Evolutionary conservation across 2,797 vertebrate species (phyloP).

Genomic region (Vireo griseus): DNA sequence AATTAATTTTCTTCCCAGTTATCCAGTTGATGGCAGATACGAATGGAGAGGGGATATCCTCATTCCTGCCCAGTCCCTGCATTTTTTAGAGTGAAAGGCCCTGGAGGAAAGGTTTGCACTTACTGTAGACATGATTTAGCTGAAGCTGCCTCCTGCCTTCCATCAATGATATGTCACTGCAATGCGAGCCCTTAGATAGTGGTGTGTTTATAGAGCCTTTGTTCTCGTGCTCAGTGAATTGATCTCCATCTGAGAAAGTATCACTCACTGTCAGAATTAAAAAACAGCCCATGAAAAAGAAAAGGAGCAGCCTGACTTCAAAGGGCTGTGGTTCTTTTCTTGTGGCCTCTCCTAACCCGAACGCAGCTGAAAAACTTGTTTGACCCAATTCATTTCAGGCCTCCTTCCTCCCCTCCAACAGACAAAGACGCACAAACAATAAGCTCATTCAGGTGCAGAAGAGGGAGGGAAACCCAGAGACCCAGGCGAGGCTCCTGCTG

Average conservation of each 20-base stretch:
- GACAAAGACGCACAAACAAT: constrained; percentile 55
- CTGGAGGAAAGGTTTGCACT: neutral
- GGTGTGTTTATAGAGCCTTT: constrained; percentile 2
- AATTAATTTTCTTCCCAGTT: neutral
- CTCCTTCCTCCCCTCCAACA: constrained; percentile 17
- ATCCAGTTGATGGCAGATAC: neutral
- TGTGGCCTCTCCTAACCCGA: constrained; percentile 62
- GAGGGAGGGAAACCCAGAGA: neutral
- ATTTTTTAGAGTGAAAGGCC: neutral
- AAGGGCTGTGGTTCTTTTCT: constrained; percentile 68
- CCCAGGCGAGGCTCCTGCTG: neutral
- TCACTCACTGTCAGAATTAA: constrained; percentile 39
- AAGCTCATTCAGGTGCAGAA: constrained; percentile 43
- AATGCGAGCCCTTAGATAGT: neutral
- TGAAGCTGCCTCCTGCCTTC: constrained; percentile 6
- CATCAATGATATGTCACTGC: neutral
- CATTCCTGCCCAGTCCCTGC: neutral
- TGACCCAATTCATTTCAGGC: constrained; percentile 45
- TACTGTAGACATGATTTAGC: neutral
- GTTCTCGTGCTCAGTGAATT: neutral
- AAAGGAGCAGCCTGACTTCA: constrained; percentile 58
- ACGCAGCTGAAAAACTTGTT: constrained; percentile 48
- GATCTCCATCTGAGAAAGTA: constrained; percentile 51
- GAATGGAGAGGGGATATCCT: neutral
- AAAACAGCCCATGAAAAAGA: constrained; percentile 17